These are phyloP conservation scores for Hemibagrus guttatus DNA, from an alignment of 2,797 vertebrate genomes.

Conservation along the genomic window DNA sequence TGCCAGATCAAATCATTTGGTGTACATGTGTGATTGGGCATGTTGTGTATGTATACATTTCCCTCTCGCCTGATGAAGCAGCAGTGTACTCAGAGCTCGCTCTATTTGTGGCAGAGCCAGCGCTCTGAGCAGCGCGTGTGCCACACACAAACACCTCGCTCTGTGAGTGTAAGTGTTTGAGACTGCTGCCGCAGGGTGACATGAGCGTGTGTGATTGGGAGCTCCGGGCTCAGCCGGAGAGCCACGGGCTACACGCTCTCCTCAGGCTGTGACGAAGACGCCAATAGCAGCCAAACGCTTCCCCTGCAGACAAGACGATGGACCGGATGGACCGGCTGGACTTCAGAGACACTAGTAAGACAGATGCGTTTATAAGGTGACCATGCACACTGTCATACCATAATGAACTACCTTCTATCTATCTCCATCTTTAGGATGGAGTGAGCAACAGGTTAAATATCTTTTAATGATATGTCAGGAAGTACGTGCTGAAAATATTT, in stretches of 20 bases:
- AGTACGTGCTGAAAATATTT: background rate
- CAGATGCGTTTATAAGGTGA: background rate
- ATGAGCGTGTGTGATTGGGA: constrained; percentile 66
- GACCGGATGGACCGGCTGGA: constrained; percentile 32
- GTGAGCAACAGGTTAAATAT: background rate
- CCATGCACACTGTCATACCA: too few relatives aligned
- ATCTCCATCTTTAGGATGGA: background rate
- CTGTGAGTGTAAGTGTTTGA: constrained; percentile 59
- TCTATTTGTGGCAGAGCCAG: constrained; percentile 41
- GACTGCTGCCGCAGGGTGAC: constrained; percentile 67
- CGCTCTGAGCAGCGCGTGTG: constrained; percentile 43
- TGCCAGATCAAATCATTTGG: background rate
- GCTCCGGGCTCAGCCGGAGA: constrained; percentile 55
- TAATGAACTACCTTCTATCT: background rate
- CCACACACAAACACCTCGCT: constrained; percentile 50
- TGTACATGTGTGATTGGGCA: background rate
- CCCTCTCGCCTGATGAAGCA: constrained; percentile 21
- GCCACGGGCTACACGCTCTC: constrained; percentile 56
- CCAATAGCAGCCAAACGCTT: constrained; percentile 31
- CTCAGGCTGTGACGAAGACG: constrained; percentile 38
- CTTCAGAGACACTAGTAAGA: background rate
- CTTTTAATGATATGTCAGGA: background rate
- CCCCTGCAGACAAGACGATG: constrained; percentile 34
- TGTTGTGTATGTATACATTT: constrained; percentile 20
- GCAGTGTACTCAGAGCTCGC: background rate